phyloP scores from a whole-genome alignment of 2,888 invertebrate genomes.

The Teleiodes luculella region DNA sequence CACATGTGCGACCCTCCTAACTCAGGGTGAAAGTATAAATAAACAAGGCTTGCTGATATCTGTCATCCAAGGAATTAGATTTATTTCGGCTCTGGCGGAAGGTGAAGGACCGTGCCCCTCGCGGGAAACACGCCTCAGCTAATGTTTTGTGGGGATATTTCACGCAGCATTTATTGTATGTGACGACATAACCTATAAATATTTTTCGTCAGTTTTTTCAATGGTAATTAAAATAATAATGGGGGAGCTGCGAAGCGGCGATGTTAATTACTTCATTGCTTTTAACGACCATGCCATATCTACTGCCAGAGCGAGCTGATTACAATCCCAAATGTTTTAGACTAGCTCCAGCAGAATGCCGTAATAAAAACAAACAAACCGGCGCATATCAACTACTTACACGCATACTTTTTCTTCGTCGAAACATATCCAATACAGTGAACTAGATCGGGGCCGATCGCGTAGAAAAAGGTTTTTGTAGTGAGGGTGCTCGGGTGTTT shows the following conservation, averaged over 20 bases:
- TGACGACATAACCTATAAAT: slow-evolving; percentile 19
- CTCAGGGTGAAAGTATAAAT: slow-evolving; percentile 72
- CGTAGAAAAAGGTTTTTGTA: slow-evolving; percentile 52
- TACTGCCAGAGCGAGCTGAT: not conserved
- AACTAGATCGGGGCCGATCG: slow-evolving; percentile 53
- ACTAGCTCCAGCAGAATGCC: not conserved
- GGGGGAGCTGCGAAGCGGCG: slow-evolving; percentile 14
- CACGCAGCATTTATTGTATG: slow-evolving; percentile 27
- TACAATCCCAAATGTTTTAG: slow-evolving; percentile 6
- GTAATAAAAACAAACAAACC: slow-evolving; percentile 13
- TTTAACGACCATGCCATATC: slow-evolving; percentile 10
- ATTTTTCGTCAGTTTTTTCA: slow-evolving; percentile 6
- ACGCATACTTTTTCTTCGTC: slow-evolving; percentile 28
- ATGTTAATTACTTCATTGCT: slow-evolving; percentile 12
- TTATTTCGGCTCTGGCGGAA: slow-evolving; percentile 71
- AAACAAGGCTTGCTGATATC: slow-evolving; percentile 77
- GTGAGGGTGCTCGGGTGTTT: slow-evolving; percentile 47
- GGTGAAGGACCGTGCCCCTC: slow-evolving; percentile 67
- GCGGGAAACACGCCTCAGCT: slow-evolving; percentile 38
- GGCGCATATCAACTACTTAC: slow-evolving; percentile 1
- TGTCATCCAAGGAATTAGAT: slow-evolving; percentile 76
- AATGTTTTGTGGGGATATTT: slow-evolving; percentile 45
- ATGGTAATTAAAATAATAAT: slow-evolving; percentile 12
- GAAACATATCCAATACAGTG: slow-evolving; percentile 61
- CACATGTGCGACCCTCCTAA: slow-evolving; percentile 58